Evolutionary conservation across 2,113 vertebrate genomes (phyloP).

Genomic region (Crotalus helleri): DNA sequence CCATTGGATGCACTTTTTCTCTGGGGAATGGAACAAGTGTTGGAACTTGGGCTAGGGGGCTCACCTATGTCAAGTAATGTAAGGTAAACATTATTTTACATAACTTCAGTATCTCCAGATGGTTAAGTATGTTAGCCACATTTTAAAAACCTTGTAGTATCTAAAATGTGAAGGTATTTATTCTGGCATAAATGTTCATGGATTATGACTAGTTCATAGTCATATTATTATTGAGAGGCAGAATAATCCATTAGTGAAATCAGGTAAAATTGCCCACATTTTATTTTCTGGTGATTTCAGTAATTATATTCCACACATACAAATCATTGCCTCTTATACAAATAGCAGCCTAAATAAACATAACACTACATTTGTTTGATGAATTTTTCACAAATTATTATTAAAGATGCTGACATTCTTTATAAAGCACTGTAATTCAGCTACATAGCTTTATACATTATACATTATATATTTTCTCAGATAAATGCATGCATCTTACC

Average conservation of each 20-base stretch:
- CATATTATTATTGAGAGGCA: background rate
- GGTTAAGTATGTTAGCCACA: background rate
- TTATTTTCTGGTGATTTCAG: background rate
- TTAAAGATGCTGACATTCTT: background rate
- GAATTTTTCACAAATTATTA: background rate
- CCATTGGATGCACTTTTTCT: conserved; percentile 90
- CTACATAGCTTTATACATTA: background rate
- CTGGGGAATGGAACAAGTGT: conserved; percentile 91
- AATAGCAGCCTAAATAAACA: background rate
- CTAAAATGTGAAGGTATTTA: background rate
- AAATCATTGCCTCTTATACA: background rate
- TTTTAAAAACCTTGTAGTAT: background rate
- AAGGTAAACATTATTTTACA: conserved; percentile 72
- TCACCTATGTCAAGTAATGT: conserved; percentile 90
- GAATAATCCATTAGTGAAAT: background rate
- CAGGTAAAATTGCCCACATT: background rate
- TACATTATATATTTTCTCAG: background rate
- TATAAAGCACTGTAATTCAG: background rate
- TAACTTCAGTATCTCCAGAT: conserved; percentile 19
- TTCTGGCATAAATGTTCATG: background rate
- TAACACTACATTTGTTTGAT: background rate
- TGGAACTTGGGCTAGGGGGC: conserved; percentile 91
- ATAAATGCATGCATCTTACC: background rate
- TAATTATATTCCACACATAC: background rate
- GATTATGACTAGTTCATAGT: no score